phyloP scores from a whole-genome alignment of 2,113 vertebrate species.

The Osmerus mordax region DNA sequence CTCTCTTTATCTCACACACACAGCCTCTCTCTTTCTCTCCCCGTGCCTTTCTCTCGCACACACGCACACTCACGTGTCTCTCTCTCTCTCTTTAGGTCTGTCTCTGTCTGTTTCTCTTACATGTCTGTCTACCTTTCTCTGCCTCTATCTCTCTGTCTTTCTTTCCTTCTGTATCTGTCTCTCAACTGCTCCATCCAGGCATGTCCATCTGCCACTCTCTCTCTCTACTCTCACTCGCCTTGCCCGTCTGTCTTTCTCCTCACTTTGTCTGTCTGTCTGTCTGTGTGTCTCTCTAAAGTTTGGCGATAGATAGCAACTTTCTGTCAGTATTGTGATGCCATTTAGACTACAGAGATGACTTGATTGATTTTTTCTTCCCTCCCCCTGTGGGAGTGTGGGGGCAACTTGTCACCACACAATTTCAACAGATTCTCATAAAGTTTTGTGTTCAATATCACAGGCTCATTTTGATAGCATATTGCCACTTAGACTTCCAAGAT shows the following conservation, averaged over 20 bases:
- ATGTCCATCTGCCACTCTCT: neutral
- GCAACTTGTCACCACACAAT: neutral
- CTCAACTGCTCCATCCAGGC: too few species aligned
- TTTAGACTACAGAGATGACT: neutral
- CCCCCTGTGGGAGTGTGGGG: neutral
- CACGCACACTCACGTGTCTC: neutral
- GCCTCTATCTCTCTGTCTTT: neutral
- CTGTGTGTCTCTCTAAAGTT: too few species aligned
- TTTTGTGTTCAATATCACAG: neutral
- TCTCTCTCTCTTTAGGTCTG: neutral
- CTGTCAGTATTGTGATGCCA: neutral
- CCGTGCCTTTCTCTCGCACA: neutral
- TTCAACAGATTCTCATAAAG: neutral
- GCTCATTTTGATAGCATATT: neutral
- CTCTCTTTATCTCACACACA: neutral
- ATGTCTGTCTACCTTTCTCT: neutral
- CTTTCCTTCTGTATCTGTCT: too few species aligned
- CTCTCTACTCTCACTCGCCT: neutral
- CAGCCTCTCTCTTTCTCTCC: neutral
- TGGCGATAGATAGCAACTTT: neutral
- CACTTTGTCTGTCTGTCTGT: too few species aligned
- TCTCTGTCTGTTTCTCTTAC: neutral
- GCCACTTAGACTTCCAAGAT: neutral
- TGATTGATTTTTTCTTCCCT: neutral
- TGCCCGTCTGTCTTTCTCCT: too few species aligned